These are phyloP conservation scores for Tetrao urogallus DNA, from an alignment of 2,113 vertebrate species.

Conservation along the genomic window DNA sequence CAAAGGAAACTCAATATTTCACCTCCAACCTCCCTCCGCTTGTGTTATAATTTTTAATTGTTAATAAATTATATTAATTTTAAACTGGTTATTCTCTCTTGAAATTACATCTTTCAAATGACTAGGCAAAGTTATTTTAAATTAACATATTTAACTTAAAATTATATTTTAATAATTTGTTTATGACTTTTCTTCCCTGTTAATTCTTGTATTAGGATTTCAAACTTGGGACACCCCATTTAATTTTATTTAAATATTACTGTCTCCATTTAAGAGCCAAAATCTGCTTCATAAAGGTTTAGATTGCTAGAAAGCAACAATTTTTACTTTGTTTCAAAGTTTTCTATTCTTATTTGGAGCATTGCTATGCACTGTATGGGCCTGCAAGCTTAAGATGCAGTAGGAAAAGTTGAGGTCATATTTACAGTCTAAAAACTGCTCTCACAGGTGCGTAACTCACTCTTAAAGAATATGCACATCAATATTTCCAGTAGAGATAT, in stretches of 20 bases:
- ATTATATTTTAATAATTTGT: slow-evolving; percentile 50
- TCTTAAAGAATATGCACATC: background rate
- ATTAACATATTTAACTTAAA: slow-evolving; percentile 65
- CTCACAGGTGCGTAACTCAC: background rate
- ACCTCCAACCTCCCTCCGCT: slow-evolving; percentile 85
- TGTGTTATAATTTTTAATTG: slow-evolving; percentile 89
- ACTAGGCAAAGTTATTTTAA: slow-evolving; percentile 58
- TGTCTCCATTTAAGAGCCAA: slow-evolving; percentile 21
- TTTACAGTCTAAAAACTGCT: background rate
- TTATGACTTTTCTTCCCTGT: slow-evolving; percentile 34
- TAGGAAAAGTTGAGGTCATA: background rate
- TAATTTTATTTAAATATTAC: slow-evolving; percentile 36
- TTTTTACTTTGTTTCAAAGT: background rate
- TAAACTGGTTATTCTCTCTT: slow-evolving; percentile 75
- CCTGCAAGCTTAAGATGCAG: background rate
- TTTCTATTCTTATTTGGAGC: background rate
- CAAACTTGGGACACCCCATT: background rate
- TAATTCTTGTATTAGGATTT: slow-evolving; percentile 31
- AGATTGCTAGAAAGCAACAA: background rate
- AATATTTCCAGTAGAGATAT: background rate
- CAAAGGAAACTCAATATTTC: slow-evolving; percentile 89
- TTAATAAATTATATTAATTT: slow-evolving; percentile 84
- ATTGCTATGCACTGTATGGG: background rate
- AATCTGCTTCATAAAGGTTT: background rate
- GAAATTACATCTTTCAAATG: slow-evolving; percentile 72